phyloP scores from a whole-genome alignment of 2,113 vertebrate species.

The Myanophis thanlyinensis region DNA sequence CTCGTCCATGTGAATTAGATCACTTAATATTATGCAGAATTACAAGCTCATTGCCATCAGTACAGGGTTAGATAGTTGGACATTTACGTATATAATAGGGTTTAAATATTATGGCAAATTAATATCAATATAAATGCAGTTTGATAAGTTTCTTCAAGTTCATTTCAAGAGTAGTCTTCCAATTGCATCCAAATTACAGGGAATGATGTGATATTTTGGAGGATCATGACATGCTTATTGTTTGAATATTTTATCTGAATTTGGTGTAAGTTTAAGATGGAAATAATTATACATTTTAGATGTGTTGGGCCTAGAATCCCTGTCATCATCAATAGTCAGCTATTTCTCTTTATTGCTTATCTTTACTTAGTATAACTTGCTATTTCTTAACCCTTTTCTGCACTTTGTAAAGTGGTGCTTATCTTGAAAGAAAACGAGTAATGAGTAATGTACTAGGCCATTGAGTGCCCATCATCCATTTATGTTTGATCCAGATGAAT shows the following conservation, averaged over 20 bases:
- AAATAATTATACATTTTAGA: neutral
- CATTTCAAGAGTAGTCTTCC: neutral
- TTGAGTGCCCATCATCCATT: neutral
- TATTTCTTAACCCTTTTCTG: neutral
- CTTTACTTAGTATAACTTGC: neutral
- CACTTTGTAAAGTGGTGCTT: neutral
- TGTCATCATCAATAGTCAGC: no score
- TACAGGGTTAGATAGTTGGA: neutral
- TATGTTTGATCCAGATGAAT: neutral
- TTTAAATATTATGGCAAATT: neutral
- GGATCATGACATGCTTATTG: neutral
- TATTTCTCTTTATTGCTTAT: neutral
- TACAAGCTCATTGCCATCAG: neutral
- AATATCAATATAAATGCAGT: neutral
- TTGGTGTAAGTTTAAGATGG: neutral
- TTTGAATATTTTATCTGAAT: neutral
- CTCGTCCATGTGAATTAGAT: neutral
- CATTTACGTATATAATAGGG: neutral
- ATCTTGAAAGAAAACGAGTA: neutral
- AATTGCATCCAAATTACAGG: neutral
- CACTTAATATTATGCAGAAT: neutral
- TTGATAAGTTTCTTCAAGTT: neutral
- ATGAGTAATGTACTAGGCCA: neutral
- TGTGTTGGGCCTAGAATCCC: neutral
- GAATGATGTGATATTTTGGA: neutral